Evolutionary conservation across 2,797 vertebrate genomes (phyloP).

Genomic region (Malacoctenus gilli): DNA sequence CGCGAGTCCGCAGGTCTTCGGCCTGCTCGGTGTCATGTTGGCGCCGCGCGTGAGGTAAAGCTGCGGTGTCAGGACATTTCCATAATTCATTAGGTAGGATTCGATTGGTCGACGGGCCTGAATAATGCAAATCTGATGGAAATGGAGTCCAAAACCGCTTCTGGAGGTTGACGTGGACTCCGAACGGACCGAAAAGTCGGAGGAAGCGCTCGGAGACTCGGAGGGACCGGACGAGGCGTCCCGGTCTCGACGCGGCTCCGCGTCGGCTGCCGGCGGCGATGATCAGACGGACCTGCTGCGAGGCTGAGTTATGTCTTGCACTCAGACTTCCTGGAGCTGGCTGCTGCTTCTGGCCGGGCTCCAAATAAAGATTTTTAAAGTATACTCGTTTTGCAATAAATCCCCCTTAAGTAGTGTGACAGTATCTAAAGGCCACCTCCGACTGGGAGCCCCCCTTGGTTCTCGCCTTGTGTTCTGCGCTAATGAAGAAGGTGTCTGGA

Average conservation of each 20-base stretch:
- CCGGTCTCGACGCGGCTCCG: too few species aligned
- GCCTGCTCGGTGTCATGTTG: too few species aligned
- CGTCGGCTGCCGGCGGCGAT: conserved; percentile 22
- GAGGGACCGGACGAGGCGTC: too few species aligned
- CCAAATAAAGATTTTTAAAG: conserved; percentile 76
- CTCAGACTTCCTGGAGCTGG: conserved; percentile 26
- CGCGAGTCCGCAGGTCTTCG: too few species aligned
- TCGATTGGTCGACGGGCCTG: neutral
- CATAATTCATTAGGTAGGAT: neutral
- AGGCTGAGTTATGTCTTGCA: conserved; percentile 8
- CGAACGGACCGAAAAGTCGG: too few species aligned
- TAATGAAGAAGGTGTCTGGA: conserved; percentile 69
- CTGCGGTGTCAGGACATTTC: conserved; percentile 1
- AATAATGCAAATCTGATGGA: conserved; percentile 1
- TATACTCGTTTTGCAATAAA: conserved; percentile 74
- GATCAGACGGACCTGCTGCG: conserved; percentile 22
- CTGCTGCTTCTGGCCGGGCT: conserved; percentile 55
- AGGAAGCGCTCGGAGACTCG: too few species aligned
- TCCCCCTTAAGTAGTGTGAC: conserved; percentile 72
- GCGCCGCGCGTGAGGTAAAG: neutral
- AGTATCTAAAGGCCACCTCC: conserved; percentile 73
- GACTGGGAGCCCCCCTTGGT: conserved; percentile 51
- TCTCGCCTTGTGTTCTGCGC: conserved; percentile 43
- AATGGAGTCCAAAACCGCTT: neutral
- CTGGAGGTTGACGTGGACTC: neutral